Percentiles rank a stretch among this genome's conserved stretches.
Conservation (phyloP, 2,797 vertebrate genomes). For the Picus viridis region DNA sequence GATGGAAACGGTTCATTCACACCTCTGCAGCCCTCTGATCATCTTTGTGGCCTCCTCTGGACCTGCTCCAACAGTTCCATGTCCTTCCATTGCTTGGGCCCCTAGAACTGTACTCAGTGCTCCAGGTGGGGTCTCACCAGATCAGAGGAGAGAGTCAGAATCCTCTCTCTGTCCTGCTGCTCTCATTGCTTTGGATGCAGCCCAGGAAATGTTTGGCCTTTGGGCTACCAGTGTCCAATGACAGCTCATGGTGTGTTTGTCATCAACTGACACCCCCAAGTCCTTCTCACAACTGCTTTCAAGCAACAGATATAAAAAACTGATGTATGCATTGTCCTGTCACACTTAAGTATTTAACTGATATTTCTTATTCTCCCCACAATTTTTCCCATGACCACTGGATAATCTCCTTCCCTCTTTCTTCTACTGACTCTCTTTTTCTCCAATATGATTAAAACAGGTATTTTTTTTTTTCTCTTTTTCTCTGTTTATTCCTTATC, state of each 20-base stretch:
- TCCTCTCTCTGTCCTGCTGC: no score
- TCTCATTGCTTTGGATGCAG: no score
- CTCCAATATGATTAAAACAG: neutral
- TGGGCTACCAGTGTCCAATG: no score
- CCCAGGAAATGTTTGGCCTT: no score
- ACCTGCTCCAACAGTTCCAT: no score
- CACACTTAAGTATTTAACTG: neutral
- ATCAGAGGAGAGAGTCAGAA: no score
- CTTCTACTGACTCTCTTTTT: neutral
- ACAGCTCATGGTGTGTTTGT: no score
- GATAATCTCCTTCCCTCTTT: neutral
- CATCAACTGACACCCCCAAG: no score
- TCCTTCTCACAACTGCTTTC: neutral
- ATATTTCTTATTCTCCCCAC: neutral
- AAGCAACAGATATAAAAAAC: neutral
- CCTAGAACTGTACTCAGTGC: no score
- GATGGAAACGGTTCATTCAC: neutral
- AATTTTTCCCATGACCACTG: neutral
- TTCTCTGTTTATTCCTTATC: neutral
- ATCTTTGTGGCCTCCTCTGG: no score
- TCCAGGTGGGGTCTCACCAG: no score
- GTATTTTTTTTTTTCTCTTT: neutral
- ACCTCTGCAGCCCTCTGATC: neutral
- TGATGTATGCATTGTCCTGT: accelerated
- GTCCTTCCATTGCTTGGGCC: no score